A percentile compares a stretch with the other conserved stretches of the same genome.
Evolutionary conservation across 1,140 invertebrate species (phyloP).

Genomic region (Calephelis virginiensis): DNA sequence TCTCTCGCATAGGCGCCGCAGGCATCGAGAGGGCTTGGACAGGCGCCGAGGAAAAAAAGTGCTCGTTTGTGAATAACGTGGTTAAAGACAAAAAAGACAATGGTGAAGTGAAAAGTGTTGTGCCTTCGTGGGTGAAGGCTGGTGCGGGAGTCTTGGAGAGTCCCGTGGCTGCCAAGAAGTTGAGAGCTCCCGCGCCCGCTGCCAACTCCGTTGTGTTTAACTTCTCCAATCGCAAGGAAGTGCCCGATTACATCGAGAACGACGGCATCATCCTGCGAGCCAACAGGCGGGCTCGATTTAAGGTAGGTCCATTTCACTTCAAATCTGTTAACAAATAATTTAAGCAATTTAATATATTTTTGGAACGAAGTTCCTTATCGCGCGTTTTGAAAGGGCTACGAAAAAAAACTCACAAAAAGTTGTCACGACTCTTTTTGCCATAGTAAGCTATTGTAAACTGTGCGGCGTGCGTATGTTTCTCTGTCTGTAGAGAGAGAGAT

Average conservation of each 20-base stretch:
- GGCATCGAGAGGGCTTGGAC: conserved; percentile 62
- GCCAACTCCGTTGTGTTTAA: conserved; percentile 91
- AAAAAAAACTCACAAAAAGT: no score
- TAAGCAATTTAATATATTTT: no score
- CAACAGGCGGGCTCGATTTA: conserved; percentile 83
- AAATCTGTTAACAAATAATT: neutral
- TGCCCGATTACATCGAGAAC: conserved; percentile 94
- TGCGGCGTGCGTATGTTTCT: no score
- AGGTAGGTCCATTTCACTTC: conserved; percentile 78
- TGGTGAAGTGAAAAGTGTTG: conserved; percentile 36
- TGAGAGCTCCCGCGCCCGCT: conserved; percentile 43
- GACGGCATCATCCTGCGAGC: conserved; percentile 87
- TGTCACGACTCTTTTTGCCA: no score
- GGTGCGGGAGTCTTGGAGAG: conserved; percentile 28
- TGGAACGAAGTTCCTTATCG: no score
- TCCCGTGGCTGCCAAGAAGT: conserved; percentile 27
- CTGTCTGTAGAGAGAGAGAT: no score
- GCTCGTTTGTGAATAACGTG: conserved; percentile 27
- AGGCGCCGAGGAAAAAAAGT: conserved; percentile 41
- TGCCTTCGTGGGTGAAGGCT: conserved; percentile 36
- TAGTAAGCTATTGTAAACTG: no score
- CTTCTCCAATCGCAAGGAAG: conserved; percentile 89
- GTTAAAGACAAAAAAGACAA: conserved; percentile 48
- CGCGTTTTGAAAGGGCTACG: no score
- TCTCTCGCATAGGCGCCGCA: conserved; percentile 48